These are phyloP conservation scores for Haliclona indistincta DNA, from an alignment of 37 sponge, comb jelly and placozoan species.

Conservation along the genomic window DNA sequence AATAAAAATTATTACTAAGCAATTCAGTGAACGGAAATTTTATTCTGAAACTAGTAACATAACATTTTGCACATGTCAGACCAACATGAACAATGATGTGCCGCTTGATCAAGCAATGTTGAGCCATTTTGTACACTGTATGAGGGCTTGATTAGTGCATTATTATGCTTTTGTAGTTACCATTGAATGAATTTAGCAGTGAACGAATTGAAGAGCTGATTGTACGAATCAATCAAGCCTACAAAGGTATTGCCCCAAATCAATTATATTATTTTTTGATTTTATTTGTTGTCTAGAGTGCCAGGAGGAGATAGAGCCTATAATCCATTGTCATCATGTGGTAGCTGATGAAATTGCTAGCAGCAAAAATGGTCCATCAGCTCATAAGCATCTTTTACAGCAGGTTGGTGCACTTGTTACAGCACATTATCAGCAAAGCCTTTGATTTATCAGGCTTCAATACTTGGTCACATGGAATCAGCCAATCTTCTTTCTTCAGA, in stretches of 20 bases:
- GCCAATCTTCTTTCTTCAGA: conserved; percentile 25
- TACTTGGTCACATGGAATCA: conserved; percentile 69
- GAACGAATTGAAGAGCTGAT: conserved; percentile 11
- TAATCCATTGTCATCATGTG: conserved; percentile 17
- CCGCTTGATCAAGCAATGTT: neutral
- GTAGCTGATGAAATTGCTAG: conserved; percentile 33
- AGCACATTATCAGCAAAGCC: neutral
- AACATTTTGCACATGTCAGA: too few species aligned
- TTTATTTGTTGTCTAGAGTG: neutral
- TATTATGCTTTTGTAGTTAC: neutral
- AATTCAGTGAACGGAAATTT: too few species aligned
- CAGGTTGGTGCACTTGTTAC: conserved; percentile 41
- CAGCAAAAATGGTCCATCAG: conserved; percentile 62
- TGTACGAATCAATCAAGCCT: conserved; percentile 28
- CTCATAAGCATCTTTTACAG: conserved; percentile 79
- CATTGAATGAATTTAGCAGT: conserved; percentile 16
- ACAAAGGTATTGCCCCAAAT: conserved; percentile 7
- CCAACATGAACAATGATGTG: neutral
- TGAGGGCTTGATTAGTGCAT: neutral
- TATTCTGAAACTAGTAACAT: too few species aligned
- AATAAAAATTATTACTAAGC: too few species aligned
- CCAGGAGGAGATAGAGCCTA: neutral
- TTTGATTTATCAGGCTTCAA: conserved; percentile 56
- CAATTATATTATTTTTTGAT: neutral
- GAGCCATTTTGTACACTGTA: neutral